Conservation (phyloP, 2,113 vertebrate genomes). For the Heterochromis multidens region DNA sequence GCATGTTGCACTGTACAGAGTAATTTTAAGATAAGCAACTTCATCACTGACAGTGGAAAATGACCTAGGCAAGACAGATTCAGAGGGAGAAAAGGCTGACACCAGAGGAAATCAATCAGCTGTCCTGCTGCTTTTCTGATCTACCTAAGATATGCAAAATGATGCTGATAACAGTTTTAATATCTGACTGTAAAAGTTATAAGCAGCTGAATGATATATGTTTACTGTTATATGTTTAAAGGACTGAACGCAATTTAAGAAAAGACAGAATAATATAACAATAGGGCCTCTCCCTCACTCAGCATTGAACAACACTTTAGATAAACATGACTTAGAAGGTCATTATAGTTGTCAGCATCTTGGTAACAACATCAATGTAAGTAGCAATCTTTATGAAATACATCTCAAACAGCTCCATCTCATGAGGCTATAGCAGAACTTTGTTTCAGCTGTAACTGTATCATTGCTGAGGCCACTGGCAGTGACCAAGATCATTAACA, state of each 20-base stretch:
- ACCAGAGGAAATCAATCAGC: too few relatives aligned
- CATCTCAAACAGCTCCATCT: conserved; percentile 11
- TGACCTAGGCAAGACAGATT: too few relatives aligned
- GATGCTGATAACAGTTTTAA: too few relatives aligned
- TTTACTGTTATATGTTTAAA: neutral
- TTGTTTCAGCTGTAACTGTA: neutral
- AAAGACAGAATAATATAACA: neutral
- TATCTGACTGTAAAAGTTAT: too few relatives aligned
- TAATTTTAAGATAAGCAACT: neutral
- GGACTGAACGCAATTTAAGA: neutral
- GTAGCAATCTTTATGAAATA: conserved; percentile 25
- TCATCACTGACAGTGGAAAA: too few relatives aligned
- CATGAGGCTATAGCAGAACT: neutral
- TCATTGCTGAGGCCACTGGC: neutral
- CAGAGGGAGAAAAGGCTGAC: too few relatives aligned
- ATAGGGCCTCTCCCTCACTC: neutral
- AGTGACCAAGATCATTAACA: neutral
- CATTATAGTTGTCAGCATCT: conserved; percentile 15
- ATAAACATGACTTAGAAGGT: conserved; percentile 1
- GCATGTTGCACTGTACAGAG: neutral
- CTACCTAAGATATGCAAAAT: too few relatives aligned
- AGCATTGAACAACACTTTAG: neutral
- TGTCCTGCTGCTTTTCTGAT: too few relatives aligned
- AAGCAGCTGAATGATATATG: neutral
- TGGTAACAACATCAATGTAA: conserved; percentile 28